Percentiles rank a stretch among this genome's conserved stretches.
Evolutionary conservation across 2,797 vertebrate species (phyloP).

Genomic region (Podargus strigoides): DNA sequence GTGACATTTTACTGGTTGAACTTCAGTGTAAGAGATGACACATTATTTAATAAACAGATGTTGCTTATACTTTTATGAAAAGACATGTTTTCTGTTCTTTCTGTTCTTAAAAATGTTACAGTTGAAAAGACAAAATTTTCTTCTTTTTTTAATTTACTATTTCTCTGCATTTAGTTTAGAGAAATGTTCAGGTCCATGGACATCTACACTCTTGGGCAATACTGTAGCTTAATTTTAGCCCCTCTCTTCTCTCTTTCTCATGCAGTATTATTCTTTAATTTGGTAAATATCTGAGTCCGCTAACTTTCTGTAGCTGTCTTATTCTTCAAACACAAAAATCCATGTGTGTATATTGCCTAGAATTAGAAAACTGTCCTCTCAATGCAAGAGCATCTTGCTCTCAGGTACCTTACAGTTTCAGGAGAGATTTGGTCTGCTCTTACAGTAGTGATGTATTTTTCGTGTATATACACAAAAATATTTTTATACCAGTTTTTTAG

Average conservation of each 20-base stretch:
- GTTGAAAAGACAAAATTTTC: background rate
- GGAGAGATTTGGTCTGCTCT: background rate
- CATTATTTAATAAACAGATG: background rate
- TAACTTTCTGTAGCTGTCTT: background rate
- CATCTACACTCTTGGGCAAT: background rate
- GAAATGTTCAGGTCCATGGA: background rate
- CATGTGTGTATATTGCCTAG: background rate
- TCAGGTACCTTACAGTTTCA: background rate
- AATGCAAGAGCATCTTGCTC: background rate
- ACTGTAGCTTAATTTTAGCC: background rate
- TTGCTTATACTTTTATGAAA: background rate
- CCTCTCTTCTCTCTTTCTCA: rapidly evolving
- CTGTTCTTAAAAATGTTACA: background rate
- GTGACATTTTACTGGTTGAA: background rate
- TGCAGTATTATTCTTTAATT: background rate
- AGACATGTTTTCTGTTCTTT: background rate
- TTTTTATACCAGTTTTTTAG: background rate
- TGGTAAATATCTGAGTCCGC: background rate
- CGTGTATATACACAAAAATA: background rate
- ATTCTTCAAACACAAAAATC: background rate
- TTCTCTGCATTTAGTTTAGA: background rate
- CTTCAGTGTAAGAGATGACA: background rate
- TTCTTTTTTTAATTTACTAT: background rate
- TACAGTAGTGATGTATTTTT: background rate
- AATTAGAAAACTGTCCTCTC: conserved; percentile 1